Base-by-base conservation (phyloP, 1,140 invertebrate genomes). In the Drosophila biarmipes region DNA sequence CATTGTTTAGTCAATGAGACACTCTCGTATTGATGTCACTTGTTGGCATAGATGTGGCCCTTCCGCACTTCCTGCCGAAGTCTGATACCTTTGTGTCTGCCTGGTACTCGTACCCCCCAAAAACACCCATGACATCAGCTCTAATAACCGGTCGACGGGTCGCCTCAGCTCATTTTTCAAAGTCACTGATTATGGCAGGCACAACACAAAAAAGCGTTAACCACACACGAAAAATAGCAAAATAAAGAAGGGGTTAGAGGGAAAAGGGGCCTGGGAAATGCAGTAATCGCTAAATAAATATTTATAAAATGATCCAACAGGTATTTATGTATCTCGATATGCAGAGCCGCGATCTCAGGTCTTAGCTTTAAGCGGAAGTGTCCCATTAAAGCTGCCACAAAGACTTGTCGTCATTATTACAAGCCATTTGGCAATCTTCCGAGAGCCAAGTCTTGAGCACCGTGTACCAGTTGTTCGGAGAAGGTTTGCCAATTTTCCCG, bases 1-100 rank as follows among this genome's bases (percentile, higher is more conserved):
- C 61, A 71, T 82, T 89, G 82, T 87, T 87, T 87, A 76, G 84
- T 87, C 82, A 87, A 87, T 82, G 78, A 43, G 78, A 43, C 27
- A 48, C 55, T n/a, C 21, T 6, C 27, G 17, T 74, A 73, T 74
- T 56, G 79, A 76, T 84, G 61, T 84, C 80, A 74, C 71, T 78
- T 79, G 56, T 40, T 63, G 54, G 29, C 35, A 54, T 56, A 77
- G 51, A 61, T 61, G 58, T 79, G 75, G 64, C 52, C 71, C 40
- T 58, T 48, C 58, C 34, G 53, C 63, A 66, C 72, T 76, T 72
- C 62, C 68, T 62, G 67, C 48, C 64, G 59, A 73, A 78, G 62
- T 37, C 29, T 51, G 63, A 64, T 67, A 67, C 57, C 62, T 61
- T 45, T 59, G 21, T 37, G 29, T 12, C 46, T 35, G 6, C 6